Base-by-base conservation (phyloP, 2,888 invertebrate species). In the Silvanus unidentatus region DNA sequence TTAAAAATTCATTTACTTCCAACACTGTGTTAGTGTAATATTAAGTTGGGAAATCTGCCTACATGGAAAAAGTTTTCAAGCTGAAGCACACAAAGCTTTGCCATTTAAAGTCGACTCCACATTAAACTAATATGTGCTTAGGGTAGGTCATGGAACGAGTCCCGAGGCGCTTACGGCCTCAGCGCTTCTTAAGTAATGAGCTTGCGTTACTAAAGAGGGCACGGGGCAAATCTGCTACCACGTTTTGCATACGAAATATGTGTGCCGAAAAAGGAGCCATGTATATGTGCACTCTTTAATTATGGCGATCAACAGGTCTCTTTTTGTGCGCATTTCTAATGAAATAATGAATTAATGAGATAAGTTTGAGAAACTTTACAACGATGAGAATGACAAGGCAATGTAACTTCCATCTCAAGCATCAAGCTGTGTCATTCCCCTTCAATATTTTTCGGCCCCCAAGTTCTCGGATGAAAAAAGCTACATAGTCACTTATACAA, bases 41-140 rank as follows among this genome's bases (percentile, higher is more conserved):
- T 22, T 22, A 22, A 22, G 22, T 22, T 22, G 22, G 3, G 22
- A 22, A 22, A 22, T 3, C 3, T 22, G 22, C 3, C 3, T 3
- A 22, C 3, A 8, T 22, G 3, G 22, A 8, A 22, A 22, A 22
- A 22, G 22, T 22, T 22, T 22, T 22, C 22, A 22, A n/a, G n/a
- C n/a, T n/a, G n/a, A n/a, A n/a, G n/a, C n/a, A 22, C 22, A 22
- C 22, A 22, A 22, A 22, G 22, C 22, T 22, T 42, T 39, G 49
- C 48, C 58, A 59, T 59, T 59, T 57, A 55, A 57, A 61, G 58
- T 59, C 56, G 57, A 22, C 53, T 62, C 60, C 62, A 60, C 62
- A 66, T 66, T 66, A 65, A 66, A 65, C 65, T 65, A 66, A 66
- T 66, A 66, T 66, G 65, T 59, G 60, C 58, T 63, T 64, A 55